These are phyloP conservation scores for Dione juno DNA, from an alignment of 2,888 invertebrate species.

Conservation along the genomic window DNA sequence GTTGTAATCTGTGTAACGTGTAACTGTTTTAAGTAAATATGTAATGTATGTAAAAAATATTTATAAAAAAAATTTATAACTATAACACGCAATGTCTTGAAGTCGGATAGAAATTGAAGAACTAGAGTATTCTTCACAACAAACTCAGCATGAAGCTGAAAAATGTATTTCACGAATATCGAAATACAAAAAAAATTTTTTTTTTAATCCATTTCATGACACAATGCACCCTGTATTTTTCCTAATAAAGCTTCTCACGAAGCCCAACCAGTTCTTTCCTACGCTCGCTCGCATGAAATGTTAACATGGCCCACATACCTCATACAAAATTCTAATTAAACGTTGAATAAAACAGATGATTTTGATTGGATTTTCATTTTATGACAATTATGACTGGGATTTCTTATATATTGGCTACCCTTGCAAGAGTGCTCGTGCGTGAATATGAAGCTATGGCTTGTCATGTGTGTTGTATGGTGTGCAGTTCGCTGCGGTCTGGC, in stretches of 20 bases:
- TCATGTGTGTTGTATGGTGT: slow-evolving; percentile 49
- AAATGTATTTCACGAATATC: no score
- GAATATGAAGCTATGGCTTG: slow-evolving; percentile 64
- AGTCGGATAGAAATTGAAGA: no score
- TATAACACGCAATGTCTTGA: no score
- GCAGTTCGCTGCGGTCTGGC: slow-evolving; percentile 52
- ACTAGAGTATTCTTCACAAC: no score
- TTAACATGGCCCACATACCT: slow-evolving; percentile 62
- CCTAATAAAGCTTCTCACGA: slow-evolving; percentile 42
- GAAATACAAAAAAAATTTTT: background rate
- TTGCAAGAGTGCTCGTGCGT: slow-evolving; percentile 49
- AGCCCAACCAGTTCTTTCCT: slow-evolving; percentile 44
- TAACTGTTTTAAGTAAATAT: no score
- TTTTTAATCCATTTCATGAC: background rate
- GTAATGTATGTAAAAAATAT: no score
- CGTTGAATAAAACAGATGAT: slow-evolving; percentile 56
- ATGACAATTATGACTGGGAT: slow-evolving; percentile 66
- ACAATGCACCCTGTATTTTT: slow-evolving; percentile 46
- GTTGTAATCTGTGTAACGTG: no score
- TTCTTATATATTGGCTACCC: slow-evolving; percentile 46
- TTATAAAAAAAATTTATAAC: no score
- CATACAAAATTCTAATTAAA: slow-evolving; percentile 52
- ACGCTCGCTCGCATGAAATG: slow-evolving; percentile 57
- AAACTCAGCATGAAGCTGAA: no score
- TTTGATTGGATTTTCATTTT: slow-evolving; percentile 42